phyloP scores from a whole-genome alignment of 1,140 invertebrate species.

The Xylocopa sonorina region DNA sequence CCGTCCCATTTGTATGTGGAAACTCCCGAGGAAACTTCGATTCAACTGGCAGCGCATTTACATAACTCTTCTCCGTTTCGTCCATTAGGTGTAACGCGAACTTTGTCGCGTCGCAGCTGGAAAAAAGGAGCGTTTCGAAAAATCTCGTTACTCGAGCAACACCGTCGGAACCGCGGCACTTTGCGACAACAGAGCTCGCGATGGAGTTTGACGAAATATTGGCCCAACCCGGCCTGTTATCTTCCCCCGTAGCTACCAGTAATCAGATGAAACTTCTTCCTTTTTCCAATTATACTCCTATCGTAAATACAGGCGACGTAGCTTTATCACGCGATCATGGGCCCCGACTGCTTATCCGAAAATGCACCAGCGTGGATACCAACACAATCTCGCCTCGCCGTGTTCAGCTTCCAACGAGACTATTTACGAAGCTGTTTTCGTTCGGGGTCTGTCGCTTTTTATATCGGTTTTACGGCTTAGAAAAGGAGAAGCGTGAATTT shows the following conservation, averaged over 20 bases:
- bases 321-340: slow-evolving; percentile 1
- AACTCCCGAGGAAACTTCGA: not conserved
- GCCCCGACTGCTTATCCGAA: not conserved
- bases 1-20: not conserved
- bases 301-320: slow-evolving; percentile 15
- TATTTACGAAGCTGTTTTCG: not conserved
- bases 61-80: not conserved
- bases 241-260: not conserved
- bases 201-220: slow-evolving; percentile 3
- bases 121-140: not conserved
- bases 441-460: too few species aligned
- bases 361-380: not conserved
- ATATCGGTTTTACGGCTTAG: not conserved
- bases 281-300: slow-evolving; percentile 23
- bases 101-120: not conserved
- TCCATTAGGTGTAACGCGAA: not conserved
- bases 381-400: not conserved
- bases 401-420: not conserved
- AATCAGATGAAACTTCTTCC: not conserved
- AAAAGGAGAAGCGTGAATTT: too few species aligned
- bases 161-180: not conserved
- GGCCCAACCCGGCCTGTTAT: not conserved
- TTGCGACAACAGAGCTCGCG: not conserved
- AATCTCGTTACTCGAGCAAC: slow-evolving; percentile 4
- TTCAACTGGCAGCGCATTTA: not conserved